phyloP scores from a whole-genome alignment of 2,888 invertebrate species.

The Cephonodes hylas region DNA sequence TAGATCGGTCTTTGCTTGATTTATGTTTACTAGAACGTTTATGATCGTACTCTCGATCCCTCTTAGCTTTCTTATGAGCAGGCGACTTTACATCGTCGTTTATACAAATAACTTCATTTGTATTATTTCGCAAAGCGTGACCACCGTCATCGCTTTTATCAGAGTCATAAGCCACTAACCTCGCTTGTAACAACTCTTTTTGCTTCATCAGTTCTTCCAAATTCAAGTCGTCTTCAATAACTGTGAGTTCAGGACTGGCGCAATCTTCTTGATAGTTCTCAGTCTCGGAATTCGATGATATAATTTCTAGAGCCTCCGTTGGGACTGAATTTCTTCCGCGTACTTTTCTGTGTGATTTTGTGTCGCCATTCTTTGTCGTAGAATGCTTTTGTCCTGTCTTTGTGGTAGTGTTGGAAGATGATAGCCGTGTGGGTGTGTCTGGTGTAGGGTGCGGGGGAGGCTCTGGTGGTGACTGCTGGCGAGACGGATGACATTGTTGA shows the following conservation, averaged over 20 bases:
- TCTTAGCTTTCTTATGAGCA: conserved; percentile 60
- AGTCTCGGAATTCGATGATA: conserved; percentile 86
- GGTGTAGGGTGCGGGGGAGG: too few species aligned
- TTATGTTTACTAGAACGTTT: conserved; percentile 67
- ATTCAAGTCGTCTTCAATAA: conserved; percentile 92
- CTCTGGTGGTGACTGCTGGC: conserved; percentile 33
- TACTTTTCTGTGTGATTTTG: conserved; percentile 34
- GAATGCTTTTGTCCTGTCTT: too few species aligned
- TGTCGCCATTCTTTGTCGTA: conserved; percentile 51
- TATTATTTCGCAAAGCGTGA: conserved; percentile 36
- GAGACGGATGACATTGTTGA: conserved; percentile 46
- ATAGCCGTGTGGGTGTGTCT: too few species aligned
- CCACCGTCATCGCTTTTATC: conserved; percentile 81
- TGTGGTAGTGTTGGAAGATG: too few species aligned
- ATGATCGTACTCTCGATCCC: conserved; percentile 30
- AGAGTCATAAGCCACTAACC: conserved; percentile 87
- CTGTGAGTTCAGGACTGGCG: conserved; percentile 86
- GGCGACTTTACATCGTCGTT: conserved; percentile 72
- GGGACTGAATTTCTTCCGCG: conserved; percentile 21
- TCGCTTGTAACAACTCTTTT: conserved; percentile 90
- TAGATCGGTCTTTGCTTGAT: conserved; percentile 54
- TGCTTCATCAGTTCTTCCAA: conserved; percentile 94
- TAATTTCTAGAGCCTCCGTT: conserved; percentile 77
- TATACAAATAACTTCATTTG: conserved; percentile 70
- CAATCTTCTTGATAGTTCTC: conserved; percentile 83